These are phyloP conservation scores for Neopipo cinnamomea DNA, from an alignment of 2,113 vertebrate species.

Conservation along the genomic window DNA sequence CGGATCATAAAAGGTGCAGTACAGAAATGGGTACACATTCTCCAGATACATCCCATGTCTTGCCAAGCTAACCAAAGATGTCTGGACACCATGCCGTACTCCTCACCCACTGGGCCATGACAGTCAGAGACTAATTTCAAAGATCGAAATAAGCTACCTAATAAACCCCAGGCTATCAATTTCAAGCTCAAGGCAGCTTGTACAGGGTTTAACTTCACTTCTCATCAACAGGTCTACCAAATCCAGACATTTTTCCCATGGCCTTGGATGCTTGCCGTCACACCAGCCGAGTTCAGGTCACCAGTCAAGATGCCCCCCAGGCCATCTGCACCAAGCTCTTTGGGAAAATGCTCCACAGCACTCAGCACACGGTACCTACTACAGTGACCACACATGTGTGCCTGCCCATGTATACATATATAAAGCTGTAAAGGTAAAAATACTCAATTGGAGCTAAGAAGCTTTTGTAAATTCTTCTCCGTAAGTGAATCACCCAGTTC, in stretches of 20 bases:
- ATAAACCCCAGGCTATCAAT: background rate
- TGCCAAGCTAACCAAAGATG: background rate
- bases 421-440: background rate
- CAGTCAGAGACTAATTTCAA: background rate
- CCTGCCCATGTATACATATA: background rate
- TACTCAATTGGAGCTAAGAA: fast-evolving
- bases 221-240: background rate
- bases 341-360: background rate
- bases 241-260: background rate
- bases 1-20: background rate
- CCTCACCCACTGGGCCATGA: background rate
- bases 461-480: background rate
- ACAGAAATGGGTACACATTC: background rate
- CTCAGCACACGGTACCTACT: background rate
- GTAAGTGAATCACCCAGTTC: fast-evolving
- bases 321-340: background rate
- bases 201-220: background rate
- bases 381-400: fast-evolving
- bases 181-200: background rate
- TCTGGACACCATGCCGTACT: background rate
- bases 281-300: background rate
- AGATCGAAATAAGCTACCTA: background rate
- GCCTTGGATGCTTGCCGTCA: background rate
- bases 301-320: background rate
- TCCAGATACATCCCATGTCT: background rate